Percentiles rank a stretch among this genome's conserved stretches.
phyloP scores from a whole-genome alignment of 2,113 vertebrate genomes.

The Peromyscus californicus region DNA sequence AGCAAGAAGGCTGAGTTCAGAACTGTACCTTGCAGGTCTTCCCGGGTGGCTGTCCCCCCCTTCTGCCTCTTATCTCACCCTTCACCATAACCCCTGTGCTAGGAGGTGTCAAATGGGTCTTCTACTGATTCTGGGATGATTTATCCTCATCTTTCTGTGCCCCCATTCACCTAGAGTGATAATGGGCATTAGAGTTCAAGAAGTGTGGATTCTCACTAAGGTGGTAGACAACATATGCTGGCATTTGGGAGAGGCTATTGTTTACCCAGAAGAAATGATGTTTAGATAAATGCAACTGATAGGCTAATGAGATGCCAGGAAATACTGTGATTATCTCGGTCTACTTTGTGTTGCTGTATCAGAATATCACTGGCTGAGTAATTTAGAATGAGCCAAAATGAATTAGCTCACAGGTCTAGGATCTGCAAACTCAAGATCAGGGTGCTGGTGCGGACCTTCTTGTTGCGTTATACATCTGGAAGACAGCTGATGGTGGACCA shows the following conservation, averaged over 20 bases:
- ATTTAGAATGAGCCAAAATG: not conserved
- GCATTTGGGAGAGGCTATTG: not conserved
- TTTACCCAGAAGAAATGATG: not conserved
- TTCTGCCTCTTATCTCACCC: fast-evolving
- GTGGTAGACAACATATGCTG: no score
- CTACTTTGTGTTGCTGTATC: not conserved
- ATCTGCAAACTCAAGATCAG: not conserved
- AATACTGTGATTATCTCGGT: not conserved
- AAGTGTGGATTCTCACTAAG: not conserved
- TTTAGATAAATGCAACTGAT: not conserved
- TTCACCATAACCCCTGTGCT: not conserved
- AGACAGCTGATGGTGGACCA: no score
- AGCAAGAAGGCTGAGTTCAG: not conserved
- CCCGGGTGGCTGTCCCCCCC: no score
- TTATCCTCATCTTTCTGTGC: not conserved
- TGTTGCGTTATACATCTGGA: not conserved
- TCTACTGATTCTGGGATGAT: not conserved
- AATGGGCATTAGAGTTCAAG: not conserved
- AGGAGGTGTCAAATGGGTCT: not conserved
- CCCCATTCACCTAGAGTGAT: not conserved
- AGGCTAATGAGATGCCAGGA: not conserved
- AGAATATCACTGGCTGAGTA: not conserved
- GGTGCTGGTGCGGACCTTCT: not conserved
- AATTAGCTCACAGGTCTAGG: not conserved
- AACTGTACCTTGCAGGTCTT: not conserved